Conservation (phyloP, 2,888 invertebrate genomes). For the Lepeophtheirus nordmannii region DNA sequence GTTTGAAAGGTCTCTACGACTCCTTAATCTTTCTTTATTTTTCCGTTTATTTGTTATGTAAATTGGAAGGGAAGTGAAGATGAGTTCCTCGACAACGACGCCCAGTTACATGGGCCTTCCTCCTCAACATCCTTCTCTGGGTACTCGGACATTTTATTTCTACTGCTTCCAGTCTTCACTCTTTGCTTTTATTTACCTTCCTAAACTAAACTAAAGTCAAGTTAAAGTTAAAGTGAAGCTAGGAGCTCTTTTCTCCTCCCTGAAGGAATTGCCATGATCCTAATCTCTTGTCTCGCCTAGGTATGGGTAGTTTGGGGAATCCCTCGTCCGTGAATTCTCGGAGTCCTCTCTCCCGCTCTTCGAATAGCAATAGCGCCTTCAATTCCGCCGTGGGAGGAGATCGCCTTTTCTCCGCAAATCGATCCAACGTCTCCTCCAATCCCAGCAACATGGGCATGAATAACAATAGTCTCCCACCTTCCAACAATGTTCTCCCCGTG, state of each 20-base stretch:
- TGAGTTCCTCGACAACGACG: conserved; percentile 5
- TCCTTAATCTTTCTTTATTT: neutral
- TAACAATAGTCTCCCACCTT: conserved; percentile 6
- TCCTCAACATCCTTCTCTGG: neutral
- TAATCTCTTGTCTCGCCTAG: neutral
- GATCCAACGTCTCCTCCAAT: neutral
- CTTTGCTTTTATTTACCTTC: neutral
- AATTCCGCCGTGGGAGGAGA: conserved; percentile 18
- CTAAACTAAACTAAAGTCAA: too few relatives aligned
- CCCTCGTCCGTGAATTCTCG: neutral
- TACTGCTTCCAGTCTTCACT: neutral
- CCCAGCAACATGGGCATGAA: neutral
- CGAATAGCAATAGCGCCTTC: neutral
- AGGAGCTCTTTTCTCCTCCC: too few relatives aligned
- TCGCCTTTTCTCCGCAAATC: neutral
- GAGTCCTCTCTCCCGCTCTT: neutral
- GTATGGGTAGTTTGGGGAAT: neutral
- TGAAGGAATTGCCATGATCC: too few relatives aligned
- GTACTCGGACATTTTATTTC: neutral
- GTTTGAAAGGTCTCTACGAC: neutral
- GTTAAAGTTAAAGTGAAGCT: too few relatives aligned
- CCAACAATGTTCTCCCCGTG: neutral
- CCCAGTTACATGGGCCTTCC: neutral
- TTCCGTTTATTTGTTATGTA: too few relatives aligned
- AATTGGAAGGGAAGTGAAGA: neutral